These are phyloP conservation scores for Sminthurinus signatus DNA, from an alignment of 1,140 invertebrate genomes.

Conservation along the genomic window DNA sequence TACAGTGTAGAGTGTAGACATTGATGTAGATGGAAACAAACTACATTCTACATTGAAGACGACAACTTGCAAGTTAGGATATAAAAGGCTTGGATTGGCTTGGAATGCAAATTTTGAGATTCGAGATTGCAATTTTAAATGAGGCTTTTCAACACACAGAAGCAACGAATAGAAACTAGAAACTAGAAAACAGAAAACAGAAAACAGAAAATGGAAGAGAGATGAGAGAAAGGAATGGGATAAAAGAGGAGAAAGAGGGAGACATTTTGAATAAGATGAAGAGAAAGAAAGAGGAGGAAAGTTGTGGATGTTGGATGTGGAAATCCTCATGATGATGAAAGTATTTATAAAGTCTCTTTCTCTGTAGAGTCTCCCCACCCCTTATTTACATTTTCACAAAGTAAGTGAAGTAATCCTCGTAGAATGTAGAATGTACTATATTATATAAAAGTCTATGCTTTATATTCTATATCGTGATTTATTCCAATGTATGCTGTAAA, in stretches of 20 bases:
- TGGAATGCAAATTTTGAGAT: slow-evolving; percentile 8
- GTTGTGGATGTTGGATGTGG: background rate
- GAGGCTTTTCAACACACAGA: slow-evolving; percentile 1
- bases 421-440: too few species aligned
- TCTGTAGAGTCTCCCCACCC: too few species aligned
- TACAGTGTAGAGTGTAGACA: background rate
- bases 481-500: too few species aligned
- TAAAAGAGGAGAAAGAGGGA: background rate
- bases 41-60: background rate
- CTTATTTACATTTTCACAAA: too few species aligned
- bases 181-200: background rate
- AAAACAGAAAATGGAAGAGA: background rate
- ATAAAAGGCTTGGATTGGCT: background rate
- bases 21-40: background rate
- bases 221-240: background rate
- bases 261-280: background rate
- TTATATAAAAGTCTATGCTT: too few species aligned
- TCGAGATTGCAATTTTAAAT: slow-evolving; percentile 13
- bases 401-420: too few species aligned
- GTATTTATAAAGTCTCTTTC: too few species aligned
- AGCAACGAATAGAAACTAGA: background rate
- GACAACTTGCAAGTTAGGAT: background rate
- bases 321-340: slow-evolving; percentile 10
- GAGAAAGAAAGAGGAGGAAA: background rate
- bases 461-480: too few species aligned